These are phyloP conservation scores for Bradysia coprophila DNA, from an alignment of 1,140 invertebrate genomes.

Conservation along the genomic window DNA sequence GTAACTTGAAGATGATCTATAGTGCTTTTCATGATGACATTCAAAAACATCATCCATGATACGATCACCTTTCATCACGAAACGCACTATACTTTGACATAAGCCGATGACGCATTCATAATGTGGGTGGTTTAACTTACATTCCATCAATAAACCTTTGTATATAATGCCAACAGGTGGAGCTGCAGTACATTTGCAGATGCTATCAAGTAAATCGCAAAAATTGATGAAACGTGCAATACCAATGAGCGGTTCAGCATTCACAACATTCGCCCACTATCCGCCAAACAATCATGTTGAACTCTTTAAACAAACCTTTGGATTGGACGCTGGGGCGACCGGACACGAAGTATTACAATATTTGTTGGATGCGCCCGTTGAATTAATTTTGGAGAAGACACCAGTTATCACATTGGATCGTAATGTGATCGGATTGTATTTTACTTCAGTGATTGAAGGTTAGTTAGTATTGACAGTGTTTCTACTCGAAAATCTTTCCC, in stretches of 20 bases:
- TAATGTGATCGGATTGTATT: background rate
- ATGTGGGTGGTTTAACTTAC: too few relatives aligned
- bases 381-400: background rate
- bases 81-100: background rate
- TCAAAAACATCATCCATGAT: too few relatives aligned
- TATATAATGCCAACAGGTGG: too few relatives aligned
- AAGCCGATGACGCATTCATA: too few relatives aligned
- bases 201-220: background rate
- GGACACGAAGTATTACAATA: background rate
- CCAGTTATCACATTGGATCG: background rate
- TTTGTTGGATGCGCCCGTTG: background rate
- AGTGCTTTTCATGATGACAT: too few relatives aligned
- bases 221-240: background rate
- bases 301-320: background rate
- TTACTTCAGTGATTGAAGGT: background rate
- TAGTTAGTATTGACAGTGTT: too few relatives aligned
- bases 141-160: too few relatives aligned
- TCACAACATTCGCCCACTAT: background rate
- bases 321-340: background rate
- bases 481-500: too few relatives aligned
- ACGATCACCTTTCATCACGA: too few relatives aligned
- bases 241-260: background rate
- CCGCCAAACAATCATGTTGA: background rate
- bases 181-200: background rate
- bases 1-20: too few relatives aligned